These are phyloP conservation scores for Paramormyrops kingsleyae DNA, from an alignment of 2,113 vertebrate species.

Conservation along the genomic window DNA sequence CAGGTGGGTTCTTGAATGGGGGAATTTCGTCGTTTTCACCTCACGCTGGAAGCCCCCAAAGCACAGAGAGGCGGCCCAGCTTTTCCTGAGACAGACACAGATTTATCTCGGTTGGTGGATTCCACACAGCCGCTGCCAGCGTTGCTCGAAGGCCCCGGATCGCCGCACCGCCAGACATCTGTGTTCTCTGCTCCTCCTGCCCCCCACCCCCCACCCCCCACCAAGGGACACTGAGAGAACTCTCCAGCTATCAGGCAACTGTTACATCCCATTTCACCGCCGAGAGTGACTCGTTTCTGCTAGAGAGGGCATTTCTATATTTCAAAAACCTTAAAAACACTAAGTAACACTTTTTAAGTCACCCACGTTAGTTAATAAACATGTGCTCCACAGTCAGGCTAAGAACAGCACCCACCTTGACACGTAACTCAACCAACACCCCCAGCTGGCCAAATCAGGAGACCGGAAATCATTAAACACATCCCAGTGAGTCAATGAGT, in stretches of 20 bases:
- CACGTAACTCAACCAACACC: neutral
- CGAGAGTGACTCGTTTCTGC: neutral
- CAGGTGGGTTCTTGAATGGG: neutral
- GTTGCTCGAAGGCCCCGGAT: neutral
- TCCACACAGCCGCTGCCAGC: neutral
- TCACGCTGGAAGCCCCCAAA: neutral
- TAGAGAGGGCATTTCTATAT: neutral
- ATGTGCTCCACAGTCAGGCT: neutral
- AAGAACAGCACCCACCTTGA: neutral
- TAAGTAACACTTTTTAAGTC: neutral
- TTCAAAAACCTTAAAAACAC: neutral
- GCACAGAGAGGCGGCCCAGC: neutral
- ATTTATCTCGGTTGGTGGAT: neutral
- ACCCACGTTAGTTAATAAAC: neutral
- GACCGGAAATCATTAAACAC: neutral
- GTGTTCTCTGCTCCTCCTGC: neutral
- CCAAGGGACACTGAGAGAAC: neutral
- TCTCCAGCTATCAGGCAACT: neutral
- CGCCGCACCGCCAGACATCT: neutral
- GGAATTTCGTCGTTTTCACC: neutral
- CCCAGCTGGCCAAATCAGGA: neutral
- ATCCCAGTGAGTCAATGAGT: neutral
- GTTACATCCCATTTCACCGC: neutral
- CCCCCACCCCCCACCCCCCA: neutral
- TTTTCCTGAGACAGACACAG: neutral